These are phyloP conservation scores for Whitmania pigra DNA, from an alignment of 1,140 invertebrate species.

Conservation along the genomic window DNA sequence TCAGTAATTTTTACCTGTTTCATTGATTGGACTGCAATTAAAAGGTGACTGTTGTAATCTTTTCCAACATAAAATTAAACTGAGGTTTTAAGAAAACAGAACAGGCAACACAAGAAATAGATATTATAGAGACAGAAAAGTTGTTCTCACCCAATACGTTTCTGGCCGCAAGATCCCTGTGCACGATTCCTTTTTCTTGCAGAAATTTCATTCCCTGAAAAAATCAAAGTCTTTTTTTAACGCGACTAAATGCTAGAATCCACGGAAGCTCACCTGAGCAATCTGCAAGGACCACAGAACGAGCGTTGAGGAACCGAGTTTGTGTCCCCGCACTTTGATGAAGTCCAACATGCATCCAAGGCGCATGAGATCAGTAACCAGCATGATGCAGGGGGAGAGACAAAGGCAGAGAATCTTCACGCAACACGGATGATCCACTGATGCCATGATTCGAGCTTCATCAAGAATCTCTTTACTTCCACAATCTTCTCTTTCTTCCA, in stretches of 20 bases:
- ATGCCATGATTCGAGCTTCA: constrained; percentile 96
- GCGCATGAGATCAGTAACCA: constrained; percentile 93
- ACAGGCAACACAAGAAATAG: too few relatives aligned
- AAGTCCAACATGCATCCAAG: constrained; percentile 88
- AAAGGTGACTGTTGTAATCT: constrained; percentile 10
- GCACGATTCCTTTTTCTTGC: constrained; percentile 85
- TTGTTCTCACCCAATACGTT: constrained; percentile 61
- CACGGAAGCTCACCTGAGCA: constrained; percentile 53
- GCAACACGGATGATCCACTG: constrained; percentile 86
- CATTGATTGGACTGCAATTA: constrained; percentile 63
- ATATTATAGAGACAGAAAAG: too few relatives aligned
- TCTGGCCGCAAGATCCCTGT: constrained; percentile 84
- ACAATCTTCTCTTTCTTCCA: constrained; percentile 61
- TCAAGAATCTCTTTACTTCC: constrained; percentile 83
- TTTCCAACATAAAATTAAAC: too few relatives aligned
- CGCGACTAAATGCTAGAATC: neutral
- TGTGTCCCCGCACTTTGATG: constrained; percentile 76
- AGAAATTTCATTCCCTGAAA: constrained; percentile 79
- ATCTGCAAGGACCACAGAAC: constrained; percentile 97
- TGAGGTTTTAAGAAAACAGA: too few relatives aligned
- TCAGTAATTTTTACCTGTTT: constrained; percentile 93
- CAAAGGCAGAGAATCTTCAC: constrained; percentile 90
- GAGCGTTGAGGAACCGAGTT: constrained; percentile 84
- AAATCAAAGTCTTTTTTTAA: constrained; percentile 14
- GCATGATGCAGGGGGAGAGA: constrained; percentile 86